Percentiles rank a stretch among this genome's conserved stretches.
These are phyloP conservation scores for Magallana gigas DNA, from an alignment of 1,140 invertebrate species.

Conservation along the genomic window DNA sequence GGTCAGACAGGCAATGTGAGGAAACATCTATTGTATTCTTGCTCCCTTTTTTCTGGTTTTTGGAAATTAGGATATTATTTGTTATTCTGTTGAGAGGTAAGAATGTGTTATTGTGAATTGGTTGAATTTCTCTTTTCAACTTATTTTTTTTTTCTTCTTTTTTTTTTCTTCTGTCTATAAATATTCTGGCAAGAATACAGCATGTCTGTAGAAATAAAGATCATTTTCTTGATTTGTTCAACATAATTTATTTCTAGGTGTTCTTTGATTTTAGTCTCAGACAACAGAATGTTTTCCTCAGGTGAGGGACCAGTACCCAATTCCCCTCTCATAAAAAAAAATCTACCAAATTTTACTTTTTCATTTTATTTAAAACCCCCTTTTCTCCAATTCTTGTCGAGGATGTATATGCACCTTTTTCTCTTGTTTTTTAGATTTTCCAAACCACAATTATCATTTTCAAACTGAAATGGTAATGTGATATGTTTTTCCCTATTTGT, in stretches of 20 bases:
- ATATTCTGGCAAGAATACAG: background rate
- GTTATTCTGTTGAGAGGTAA: slow-evolving; percentile 12
- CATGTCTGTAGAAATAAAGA: background rate
- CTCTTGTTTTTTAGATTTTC: background rate
- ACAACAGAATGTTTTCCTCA: slow-evolving; percentile 24
- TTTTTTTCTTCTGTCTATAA: too few relatives aligned
- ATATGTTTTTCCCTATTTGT: background rate
- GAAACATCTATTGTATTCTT: background rate
- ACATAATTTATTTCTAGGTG: background rate
- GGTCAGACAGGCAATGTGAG: slow-evolving; percentile 22
- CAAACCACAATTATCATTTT: background rate
- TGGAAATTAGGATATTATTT: slow-evolving; percentile 25
- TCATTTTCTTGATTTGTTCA: background rate
- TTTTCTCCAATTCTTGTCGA: background rate
- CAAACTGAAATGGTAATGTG: background rate
- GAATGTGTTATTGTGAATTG: too few relatives aligned
- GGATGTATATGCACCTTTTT: background rate
- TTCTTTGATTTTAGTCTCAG: slow-evolving; percentile 4
- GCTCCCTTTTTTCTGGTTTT: background rate
- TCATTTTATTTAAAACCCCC: background rate
- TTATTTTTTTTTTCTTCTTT: too few relatives aligned
- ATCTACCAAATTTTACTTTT: background rate
- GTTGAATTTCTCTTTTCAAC: too few relatives aligned
- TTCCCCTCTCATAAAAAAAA: background rate
- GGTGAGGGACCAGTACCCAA: background rate